Base-by-base conservation (phyloP, 2,797 vertebrate species). In the Hypotaenidia okinawae region DNA sequence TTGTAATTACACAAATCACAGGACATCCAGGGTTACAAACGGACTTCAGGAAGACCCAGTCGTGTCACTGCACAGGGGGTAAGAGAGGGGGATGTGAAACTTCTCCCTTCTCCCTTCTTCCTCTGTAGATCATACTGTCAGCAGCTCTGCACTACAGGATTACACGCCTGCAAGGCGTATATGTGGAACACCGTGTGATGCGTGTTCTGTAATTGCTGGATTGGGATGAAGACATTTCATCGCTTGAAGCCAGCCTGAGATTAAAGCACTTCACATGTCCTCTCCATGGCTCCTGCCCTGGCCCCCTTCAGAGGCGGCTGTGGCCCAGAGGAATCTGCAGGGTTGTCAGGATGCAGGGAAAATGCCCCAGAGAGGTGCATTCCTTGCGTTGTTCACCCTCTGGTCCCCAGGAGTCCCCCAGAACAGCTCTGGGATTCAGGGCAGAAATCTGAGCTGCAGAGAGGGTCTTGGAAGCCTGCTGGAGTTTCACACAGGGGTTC, bases 11-110 rank as follows among this genome's bases (percentile, higher is more conserved):
- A 13, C 16, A 61, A 93, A 92, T 43, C 16, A 76, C 32, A 27
- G 74, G 43, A 87, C 89, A 89, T 90, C 93, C 41, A 58, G 70
- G 74, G 70, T 91, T 95, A 67, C 25, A 84, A 51, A 84, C 22
- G 30, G 70, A 30, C 2, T 93, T 86, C 45, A 76, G 87, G 79
- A 80, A 81, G 70, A 78, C n/a, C 55, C 57, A 74, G 63, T 13
- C 73, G 57, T 93, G 59, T 74, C 49, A 59, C 59, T 76, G 80
- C n/a, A 70, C 33, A 59, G 59, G 54, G 51, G 68, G 25, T 74
- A 67, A 45, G 39, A 61, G 18, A n/a, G 33, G 7, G 28, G n/a
- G 5, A 58, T 67, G 33, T 52, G 70, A 63, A 76, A 84, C 10
- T 22, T 81, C 45, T 77, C 45, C 54, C 10, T 22, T 81, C 45